Conservation (phyloP, 2,113 vertebrate genomes). For the Elanoides forficatus region DNA sequence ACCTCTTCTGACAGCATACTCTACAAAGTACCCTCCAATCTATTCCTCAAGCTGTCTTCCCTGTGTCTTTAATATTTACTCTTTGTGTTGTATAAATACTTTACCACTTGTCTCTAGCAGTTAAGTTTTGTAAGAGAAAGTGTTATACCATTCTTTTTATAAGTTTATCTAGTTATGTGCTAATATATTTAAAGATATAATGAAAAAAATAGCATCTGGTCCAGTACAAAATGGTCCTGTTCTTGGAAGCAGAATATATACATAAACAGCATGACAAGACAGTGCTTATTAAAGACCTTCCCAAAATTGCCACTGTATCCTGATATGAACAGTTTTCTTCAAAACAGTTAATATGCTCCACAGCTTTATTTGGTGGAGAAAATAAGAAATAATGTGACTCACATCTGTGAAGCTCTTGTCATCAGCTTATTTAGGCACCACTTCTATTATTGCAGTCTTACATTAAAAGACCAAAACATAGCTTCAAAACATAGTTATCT, state of each 20-base stretch:
- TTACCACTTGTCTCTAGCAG: background rate
- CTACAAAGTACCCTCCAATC: slow-evolving; percentile 27
- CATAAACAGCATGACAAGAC: background rate
- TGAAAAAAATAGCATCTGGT: background rate
- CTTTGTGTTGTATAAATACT: background rate
- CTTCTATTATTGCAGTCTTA: background rate
- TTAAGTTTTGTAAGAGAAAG: background rate
- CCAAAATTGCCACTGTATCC: background rate
- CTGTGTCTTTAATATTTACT: slow-evolving; percentile 22
- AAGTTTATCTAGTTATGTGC: background rate
- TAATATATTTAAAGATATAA: background rate
- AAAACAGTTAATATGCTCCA: background rate
- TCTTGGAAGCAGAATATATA: background rate
- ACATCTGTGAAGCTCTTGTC: background rate
- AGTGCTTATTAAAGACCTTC: background rate
- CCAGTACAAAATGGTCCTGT: background rate
- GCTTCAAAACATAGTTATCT: background rate
- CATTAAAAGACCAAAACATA: background rate
- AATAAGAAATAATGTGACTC: background rate
- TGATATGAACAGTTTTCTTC: background rate
- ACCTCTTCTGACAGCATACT: slow-evolving; percentile 39
- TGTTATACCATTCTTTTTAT: background rate
- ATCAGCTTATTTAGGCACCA: background rate
- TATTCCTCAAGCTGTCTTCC: slow-evolving; percentile 19
- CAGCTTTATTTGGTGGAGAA: background rate